Evolutionary conservation across 2,113 vertebrate genomes (phyloP).

Genomic region (Ictalurus punctatus): DNA sequence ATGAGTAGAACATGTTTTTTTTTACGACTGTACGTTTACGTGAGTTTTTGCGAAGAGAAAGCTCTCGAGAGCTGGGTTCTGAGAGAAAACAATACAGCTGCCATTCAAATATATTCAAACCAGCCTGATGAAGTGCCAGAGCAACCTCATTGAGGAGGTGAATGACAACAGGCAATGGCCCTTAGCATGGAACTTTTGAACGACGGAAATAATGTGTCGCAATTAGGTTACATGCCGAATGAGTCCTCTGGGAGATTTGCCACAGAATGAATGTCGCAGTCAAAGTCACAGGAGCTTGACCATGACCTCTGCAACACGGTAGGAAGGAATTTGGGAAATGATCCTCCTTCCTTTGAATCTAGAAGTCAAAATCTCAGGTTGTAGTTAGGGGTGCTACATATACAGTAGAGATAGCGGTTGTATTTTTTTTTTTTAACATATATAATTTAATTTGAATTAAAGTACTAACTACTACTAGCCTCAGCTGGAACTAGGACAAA

Average conservation of each 20-base stretch:
- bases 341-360: background rate
- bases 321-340: background rate
- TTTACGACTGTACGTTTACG: background rate
- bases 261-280: background rate
- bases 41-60: background rate
- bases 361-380: background rate
- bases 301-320: constrained; percentile 15
- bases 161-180: constrained; percentile 39
- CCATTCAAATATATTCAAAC: constrained; percentile 60
- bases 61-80: background rate
- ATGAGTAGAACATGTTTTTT: background rate
- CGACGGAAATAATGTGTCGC: constrained; percentile 15
- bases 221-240: constrained; percentile 4
- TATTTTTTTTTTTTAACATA: background rate
- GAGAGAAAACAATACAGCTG: constrained; percentile 37
- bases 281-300: constrained; percentile 4
- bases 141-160: constrained; percentile 23
- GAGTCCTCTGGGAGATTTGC: background rate
- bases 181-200: constrained; percentile 35
- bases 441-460: background rate
- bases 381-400: background rate
- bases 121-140: constrained; percentile 30
- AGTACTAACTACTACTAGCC: background rate
- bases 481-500: background rate
- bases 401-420: background rate